Conservation (phyloP, 2,113 vertebrate genomes). For the Crotophaga sulcirostris region DNA sequence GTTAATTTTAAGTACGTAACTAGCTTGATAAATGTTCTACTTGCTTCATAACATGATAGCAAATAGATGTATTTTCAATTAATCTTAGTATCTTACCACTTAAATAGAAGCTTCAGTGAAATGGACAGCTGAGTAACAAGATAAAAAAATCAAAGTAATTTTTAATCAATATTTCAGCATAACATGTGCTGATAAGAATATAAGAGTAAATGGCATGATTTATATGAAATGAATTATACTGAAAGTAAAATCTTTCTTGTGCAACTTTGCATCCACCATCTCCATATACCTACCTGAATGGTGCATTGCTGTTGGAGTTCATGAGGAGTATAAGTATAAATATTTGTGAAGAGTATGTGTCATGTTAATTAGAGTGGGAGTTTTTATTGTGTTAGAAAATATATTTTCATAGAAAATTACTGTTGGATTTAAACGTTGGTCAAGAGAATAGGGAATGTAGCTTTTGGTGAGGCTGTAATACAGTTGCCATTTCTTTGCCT, state of each 20-base stretch:
- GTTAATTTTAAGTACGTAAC: not conserved
- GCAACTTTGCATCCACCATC: not conserved
- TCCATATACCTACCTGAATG: not conserved
- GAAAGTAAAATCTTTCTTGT: not conserved
- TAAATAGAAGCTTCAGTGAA: not conserved
- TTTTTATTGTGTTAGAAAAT: not conserved
- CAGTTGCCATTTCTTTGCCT: not conserved
- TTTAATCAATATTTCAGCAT: not conserved
- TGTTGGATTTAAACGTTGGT: not conserved
- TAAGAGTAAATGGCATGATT: not conserved
- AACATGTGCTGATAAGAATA: not conserved
- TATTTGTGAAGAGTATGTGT: not conserved
- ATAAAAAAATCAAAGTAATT: not conserved
- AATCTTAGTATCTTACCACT: not conserved
- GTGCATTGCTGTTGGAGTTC: not conserved
- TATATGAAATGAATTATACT: not conserved
- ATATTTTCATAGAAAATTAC: not conserved
- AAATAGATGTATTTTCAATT: not conserved
- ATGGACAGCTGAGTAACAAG: not conserved
- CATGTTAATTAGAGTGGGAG: not conserved
- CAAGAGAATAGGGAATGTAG: not conserved
- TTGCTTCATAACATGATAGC: not conserved
- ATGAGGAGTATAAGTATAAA: not conserved
- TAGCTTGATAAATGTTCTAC: not conserved
- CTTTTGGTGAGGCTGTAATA: not conserved